Evolutionary conservation across 1,140 invertebrate species (phyloP).

Genomic region (Cheumatopsyche charites): DNA sequence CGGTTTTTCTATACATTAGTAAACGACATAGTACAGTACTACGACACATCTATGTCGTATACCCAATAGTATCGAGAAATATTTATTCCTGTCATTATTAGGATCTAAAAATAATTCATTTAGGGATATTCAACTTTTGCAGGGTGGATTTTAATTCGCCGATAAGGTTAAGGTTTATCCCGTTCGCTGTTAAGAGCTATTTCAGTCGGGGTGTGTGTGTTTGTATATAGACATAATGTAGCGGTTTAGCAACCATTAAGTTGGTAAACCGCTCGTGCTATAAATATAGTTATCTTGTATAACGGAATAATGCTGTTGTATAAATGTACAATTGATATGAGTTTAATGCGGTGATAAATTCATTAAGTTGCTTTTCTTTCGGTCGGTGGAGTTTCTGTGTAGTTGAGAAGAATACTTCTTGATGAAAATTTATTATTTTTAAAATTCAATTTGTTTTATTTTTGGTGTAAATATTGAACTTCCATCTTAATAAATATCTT

Average conservation of each 20-base stretch:
- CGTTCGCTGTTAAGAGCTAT: not conserved
- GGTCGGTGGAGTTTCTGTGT: too few relatives aligned
- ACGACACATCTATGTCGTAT: not conserved
- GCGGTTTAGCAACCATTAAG: slow-evolving; percentile 26
- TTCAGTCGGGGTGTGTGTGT: not conserved
- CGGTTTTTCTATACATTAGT: not conserved
- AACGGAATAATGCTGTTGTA: too few relatives aligned
- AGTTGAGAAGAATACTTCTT: too few relatives aligned
- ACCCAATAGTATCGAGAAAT: slow-evolving; percentile 6
- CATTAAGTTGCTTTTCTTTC: too few relatives aligned
- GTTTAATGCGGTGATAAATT: too few relatives aligned
- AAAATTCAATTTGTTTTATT: too few relatives aligned
- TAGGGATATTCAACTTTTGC: not conserved
- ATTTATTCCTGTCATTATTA: not conserved
- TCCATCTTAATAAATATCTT: too few relatives aligned
- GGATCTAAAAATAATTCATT: not conserved
- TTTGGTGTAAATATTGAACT: too few relatives aligned
- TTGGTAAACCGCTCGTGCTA: slow-evolving; percentile 7
- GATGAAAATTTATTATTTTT: too few relatives aligned
- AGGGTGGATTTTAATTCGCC: too few relatives aligned
- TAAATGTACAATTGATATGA: too few relatives aligned
- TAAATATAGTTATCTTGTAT: slow-evolving; percentile 12
- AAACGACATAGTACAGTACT: not conserved
- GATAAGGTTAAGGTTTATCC: too few relatives aligned
- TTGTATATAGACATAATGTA: not conserved